These are phyloP conservation scores for Stenodera caucasica DNA, from an alignment of 2,888 invertebrate species.

Conservation along the genomic window DNA sequence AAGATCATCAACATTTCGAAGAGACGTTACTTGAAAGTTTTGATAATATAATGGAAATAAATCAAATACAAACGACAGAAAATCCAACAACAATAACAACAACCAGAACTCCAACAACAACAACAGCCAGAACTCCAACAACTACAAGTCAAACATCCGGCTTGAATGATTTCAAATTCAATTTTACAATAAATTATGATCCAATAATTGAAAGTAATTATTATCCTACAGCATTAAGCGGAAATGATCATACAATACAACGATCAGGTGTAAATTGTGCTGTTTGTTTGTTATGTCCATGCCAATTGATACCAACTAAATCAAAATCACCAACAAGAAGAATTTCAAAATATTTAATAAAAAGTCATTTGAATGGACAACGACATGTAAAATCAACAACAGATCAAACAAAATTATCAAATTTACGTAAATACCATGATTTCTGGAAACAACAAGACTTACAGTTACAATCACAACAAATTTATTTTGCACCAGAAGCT, in stretches of 20 bases:
- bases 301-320: constrained; percentile 32
- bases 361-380: constrained; percentile 40
- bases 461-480: constrained; percentile 44
- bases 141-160: constrained; percentile 4
- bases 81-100: constrained; percentile 32
- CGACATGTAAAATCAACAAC: constrained; percentile 35
- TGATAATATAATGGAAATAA: constrained; percentile 17
- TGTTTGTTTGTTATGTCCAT: constrained; percentile 42
- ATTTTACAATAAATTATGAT: constrained; percentile 33
- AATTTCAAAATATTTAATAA: constrained; percentile 30
- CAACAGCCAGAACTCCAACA: neutral
- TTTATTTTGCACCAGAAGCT: constrained; percentile 38
- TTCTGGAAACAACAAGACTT: constrained; percentile 40
- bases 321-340: constrained; percentile 8
- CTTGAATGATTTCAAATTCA: constrained; percentile 38
- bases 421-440: constrained; percentile 41
- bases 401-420: constrained; percentile 14
- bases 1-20: constrained; percentile 41
- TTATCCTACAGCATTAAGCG: constrained; percentile 31
- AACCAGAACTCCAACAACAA: constrained; percentile 12
- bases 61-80: constrained; percentile 22
- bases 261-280: constrained; percentile 31
- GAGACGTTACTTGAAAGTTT: constrained; percentile 27
- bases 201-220: constrained; percentile 30
- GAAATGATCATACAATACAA: constrained; percentile 34